A percentile compares a stretch with the other conserved stretches of the same genome.
phyloP scores from a whole-genome alignment of 1,140 invertebrate genomes.

The Bombus consobrinus region DNA sequence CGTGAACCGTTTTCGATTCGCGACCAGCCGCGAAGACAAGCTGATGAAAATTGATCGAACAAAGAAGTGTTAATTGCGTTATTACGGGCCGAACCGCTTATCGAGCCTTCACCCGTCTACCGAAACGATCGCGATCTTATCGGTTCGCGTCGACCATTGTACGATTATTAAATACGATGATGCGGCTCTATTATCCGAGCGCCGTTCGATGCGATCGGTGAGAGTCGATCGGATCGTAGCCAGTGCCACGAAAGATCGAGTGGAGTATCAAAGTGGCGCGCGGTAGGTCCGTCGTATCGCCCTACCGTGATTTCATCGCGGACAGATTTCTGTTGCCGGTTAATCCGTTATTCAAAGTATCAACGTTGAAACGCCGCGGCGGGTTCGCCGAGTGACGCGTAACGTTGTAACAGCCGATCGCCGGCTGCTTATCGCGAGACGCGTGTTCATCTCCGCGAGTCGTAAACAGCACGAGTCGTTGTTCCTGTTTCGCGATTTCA shows the following conservation, averaged over 20 bases:
- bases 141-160: slow-evolving; percentile 66
- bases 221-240: slow-evolving; percentile 20
- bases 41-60: slow-evolving; percentile 66
- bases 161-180: slow-evolving; percentile 73
- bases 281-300: slow-evolving; percentile 58
- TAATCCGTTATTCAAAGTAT: slow-evolving; percentile 23
- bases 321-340: slow-evolving; percentile 24
- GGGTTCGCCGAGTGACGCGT: not conserved
- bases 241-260: slow-evolving; percentile 59
- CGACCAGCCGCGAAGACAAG: slow-evolving; percentile 36
- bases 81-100: slow-evolving; percentile 61
- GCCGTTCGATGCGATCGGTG: slow-evolving; percentile 53
- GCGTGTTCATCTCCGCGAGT: slow-evolving; percentile 25
- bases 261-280: slow-evolving; percentile 44
- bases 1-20: slow-evolving; percentile 39
- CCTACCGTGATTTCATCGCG: slow-evolving; percentile 49
- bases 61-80: slow-evolving; percentile 74
- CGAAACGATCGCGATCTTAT: slow-evolving; percentile 70
- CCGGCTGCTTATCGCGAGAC: slow-evolving; percentile 12
- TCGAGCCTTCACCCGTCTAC: slow-evolving; percentile 53
- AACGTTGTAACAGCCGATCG: not conserved
- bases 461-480: slow-evolving; percentile 6
- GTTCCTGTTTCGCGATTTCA: slow-evolving; percentile 21
- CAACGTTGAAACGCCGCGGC: not conserved
- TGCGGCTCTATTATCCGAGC: slow-evolving; percentile 67